phyloP scores from a whole-genome alignment of 2,113 vertebrate species.

The Calypte anna region DNA sequence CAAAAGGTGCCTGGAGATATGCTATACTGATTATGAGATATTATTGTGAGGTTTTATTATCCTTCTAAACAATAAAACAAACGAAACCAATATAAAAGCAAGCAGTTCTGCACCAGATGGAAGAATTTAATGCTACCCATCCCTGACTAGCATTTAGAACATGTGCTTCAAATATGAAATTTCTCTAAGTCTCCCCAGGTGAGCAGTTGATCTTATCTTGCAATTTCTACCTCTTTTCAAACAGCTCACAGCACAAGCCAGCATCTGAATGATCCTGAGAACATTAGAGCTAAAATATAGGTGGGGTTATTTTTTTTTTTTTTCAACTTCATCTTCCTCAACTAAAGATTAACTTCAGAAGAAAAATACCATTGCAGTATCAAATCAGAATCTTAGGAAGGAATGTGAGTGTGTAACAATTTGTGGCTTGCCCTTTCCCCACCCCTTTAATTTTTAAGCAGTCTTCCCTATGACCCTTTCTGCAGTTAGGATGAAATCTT shows the following conservation, averaged over 20 bases:
- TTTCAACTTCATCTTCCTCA: background rate
- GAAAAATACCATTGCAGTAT: background rate
- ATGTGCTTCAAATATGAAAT: conserved; percentile 75
- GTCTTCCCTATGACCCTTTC: background rate
- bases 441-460: background rate
- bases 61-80: conserved; percentile 73
- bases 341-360: background rate
- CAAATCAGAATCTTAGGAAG: background rate
- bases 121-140: conserved; percentile 67
- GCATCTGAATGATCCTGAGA: conserved; percentile 29
- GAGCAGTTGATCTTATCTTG: conserved; percentile 69
- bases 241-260: conserved; percentile 32
- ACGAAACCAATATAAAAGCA: conserved; percentile 76
- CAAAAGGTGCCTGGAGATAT: conserved; percentile 72
- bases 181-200: conserved; percentile 71
- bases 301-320: background rate
- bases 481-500: background rate
- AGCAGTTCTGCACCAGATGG: conserved; percentile 73
- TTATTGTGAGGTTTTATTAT: conserved; percentile 77
- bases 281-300: background rate
- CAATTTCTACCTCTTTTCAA: conserved; percentile 63
- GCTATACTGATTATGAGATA: conserved; percentile 75
- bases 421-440: background rate
- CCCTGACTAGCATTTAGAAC: conserved; percentile 70
- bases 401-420: background rate